phyloP scores from a whole-genome alignment of 92 coral and sea anemone genomes.

The Umimayanthus kanabou region DNA sequence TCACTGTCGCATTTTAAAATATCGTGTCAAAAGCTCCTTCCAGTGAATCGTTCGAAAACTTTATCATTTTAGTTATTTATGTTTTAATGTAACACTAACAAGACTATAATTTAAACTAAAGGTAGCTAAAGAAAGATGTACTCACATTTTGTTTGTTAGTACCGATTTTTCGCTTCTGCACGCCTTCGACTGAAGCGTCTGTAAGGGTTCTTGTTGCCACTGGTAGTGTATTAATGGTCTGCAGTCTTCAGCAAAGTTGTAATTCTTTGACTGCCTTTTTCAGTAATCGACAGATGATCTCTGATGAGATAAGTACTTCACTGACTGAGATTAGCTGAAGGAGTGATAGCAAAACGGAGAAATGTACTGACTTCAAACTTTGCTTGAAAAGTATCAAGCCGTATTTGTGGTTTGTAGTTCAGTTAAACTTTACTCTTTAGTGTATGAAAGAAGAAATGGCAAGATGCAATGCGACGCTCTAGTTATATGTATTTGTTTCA shows the following conservation, averaged over 20 bases:
- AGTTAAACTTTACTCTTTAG: too few species aligned
- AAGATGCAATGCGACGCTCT: too few species aligned
- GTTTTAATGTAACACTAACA: background rate
- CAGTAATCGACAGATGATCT: background rate
- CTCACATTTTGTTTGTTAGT: slow-evolving; percentile 78
- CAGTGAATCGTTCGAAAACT: background rate
- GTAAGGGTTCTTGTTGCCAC: slow-evolving; percentile 57
- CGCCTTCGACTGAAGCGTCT: slow-evolving; percentile 77
- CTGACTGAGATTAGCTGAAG: background rate
- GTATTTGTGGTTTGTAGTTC: too few species aligned
- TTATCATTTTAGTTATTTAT: background rate
- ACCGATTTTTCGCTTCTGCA: slow-evolving; percentile 49
- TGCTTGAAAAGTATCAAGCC: background rate
- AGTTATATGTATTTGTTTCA: too few species aligned
- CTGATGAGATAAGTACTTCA: background rate
- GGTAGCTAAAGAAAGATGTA: background rate
- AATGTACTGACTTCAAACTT: background rate
- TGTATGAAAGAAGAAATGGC: too few species aligned
- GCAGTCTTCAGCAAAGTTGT: background rate
- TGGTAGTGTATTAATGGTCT: background rate
- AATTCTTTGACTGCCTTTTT: background rate
- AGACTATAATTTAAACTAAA: background rate
- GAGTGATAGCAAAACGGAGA: background rate
- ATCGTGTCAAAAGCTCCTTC: background rate
- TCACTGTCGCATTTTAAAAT: background rate